Base-by-base conservation (phyloP, 1,140 invertebrate genomes). In the Drosophila yakuba region DNA sequence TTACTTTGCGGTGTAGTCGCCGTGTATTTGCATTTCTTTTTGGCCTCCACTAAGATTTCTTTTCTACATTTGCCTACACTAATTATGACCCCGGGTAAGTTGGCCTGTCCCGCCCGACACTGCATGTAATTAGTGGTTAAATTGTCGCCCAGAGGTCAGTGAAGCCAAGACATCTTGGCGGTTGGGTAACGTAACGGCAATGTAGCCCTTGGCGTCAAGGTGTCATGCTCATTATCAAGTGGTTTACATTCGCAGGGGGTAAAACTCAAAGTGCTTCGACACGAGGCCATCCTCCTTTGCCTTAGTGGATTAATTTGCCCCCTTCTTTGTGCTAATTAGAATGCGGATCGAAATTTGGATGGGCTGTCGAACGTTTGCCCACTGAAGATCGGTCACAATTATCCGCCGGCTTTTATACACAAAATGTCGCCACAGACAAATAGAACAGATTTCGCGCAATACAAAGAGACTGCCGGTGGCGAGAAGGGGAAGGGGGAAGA, bases 101-200 rank as follows among this genome's bases (percentile, higher is more conserved):
- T 68, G 57, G 57, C 52, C 43, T 25, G 43, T 47, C 36, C 44
- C 51, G 41, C 23, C 73, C 67, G 73, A 59, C 74, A 68, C 60
- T 85, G 80, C 85, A 89, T 90, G 79, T 89, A 89, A 89, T 89
- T 89, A 89, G 85, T 89, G 80, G 88, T 89, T 89, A 89, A 89
- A 90, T 89, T 76, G 67, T 62, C 78, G 79, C 85, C 90, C 80
- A 91, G 68, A 88, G 88, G 83, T 89, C 80, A 89, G 66, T 38
- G n/a, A 17, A 66, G 45, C 45, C 61, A 51, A 44, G 63, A 67
- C 51, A 38, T 35, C 17, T 60, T 55, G 47, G 55, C 41, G 69
- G 14, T 44, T n/a, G 50, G 58, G 39, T 60, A 61, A 48, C 55
- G 44, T 60, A 61, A 48, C 55, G 44, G 36, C 56, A 61, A 48